Evolutionary conservation across 2,113 vertebrate species (phyloP).

Genomic region (Leuciscus idus): DNA sequence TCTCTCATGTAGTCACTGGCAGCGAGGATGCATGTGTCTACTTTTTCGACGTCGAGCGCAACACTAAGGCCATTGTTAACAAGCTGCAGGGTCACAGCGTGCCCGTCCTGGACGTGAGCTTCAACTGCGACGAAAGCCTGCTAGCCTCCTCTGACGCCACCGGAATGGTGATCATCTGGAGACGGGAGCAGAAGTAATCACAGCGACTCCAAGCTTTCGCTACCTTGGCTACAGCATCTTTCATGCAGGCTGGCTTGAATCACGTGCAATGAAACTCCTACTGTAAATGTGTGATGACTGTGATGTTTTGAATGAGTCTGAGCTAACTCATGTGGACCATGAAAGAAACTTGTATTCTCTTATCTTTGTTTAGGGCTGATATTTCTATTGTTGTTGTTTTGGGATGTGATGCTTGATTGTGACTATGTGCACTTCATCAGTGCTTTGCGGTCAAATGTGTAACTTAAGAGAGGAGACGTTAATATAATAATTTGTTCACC

Average conservation of each 20-base stretch:
- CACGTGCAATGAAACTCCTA: conserved; percentile 46
- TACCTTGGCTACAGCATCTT: conserved; percentile 39
- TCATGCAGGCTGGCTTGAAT: conserved; percentile 17
- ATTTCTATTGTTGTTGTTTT: conserved; percentile 23
- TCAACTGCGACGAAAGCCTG: conserved; percentile 95
- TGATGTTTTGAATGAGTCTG: not conserved
- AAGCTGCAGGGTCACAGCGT: conserved; percentile 92
- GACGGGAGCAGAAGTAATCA: conserved; percentile 88
- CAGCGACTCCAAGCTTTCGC: conserved; percentile 50
- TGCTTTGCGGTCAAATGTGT: conserved; percentile 46
- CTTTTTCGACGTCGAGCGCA: conserved; percentile 92
- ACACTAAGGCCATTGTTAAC: conserved; percentile 92
- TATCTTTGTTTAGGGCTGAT: conserved; percentile 26
- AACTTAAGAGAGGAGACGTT: conserved; percentile 15
- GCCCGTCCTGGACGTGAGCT: conserved; percentile 89
- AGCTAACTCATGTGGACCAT: conserved; percentile 9
- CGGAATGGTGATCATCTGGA: conserved; percentile 95
- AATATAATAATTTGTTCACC: conserved; percentile 41
- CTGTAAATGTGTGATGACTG: conserved; percentile 33
- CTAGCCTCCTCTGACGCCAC: conserved; percentile 90
- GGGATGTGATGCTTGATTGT: conserved; percentile 40
- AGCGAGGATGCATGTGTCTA: conserved; percentile 93
- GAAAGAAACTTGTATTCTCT: conserved; percentile 17
- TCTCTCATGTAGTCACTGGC: conserved; percentile 82
- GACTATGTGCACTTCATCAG: conserved; percentile 13